Conservation (phyloP, 2,888 invertebrate species). For the Atherix ibis region DNA sequence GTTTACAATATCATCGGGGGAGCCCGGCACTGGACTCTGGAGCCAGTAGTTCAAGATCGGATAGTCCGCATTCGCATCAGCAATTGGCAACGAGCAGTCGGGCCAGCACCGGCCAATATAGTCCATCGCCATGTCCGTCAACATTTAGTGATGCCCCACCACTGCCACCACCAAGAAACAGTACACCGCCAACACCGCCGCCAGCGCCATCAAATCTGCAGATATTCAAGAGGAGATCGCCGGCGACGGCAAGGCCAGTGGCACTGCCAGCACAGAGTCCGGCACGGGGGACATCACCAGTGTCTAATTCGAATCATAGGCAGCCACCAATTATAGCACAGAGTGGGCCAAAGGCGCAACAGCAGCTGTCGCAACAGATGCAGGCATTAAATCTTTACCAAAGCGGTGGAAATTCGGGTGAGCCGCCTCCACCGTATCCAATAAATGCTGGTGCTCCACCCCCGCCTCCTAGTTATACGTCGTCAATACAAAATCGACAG, state of each 20-base stretch:
- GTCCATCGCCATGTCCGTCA: constrained; percentile 39
- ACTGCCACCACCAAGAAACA: constrained; percentile 54
- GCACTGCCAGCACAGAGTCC: constrained; percentile 40
- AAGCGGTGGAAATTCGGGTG: constrained; percentile 40
- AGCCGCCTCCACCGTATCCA: constrained; percentile 56
- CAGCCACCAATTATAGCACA: constrained; percentile 62
- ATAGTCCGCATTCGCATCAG: constrained; percentile 63
- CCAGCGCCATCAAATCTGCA: constrained; percentile 51
- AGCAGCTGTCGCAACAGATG: constrained; percentile 76
- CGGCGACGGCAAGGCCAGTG: constrained; percentile 46
- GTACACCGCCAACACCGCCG: constrained; percentile 48
- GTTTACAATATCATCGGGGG: constrained; percentile 43
- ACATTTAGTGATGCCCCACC: constrained; percentile 47
- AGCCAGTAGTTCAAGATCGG: constrained; percentile 76
- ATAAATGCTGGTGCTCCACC: constrained; percentile 42
- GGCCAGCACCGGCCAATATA: constrained; percentile 32
- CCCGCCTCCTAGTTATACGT: constrained; percentile 63
- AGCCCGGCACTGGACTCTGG: constrained; percentile 80
- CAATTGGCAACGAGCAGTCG: constrained; percentile 40
- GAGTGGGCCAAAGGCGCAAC: constrained; percentile 66
- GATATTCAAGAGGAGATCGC: constrained; percentile 61
- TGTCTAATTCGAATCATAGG: constrained; percentile 26
- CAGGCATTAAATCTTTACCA: constrained; percentile 70
- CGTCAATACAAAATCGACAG: constrained; percentile 73
- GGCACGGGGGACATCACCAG: constrained; percentile 59